A percentile compares a stretch with the other conserved stretches of the same genome.
phyloP scores from a whole-genome alignment of 2,888 invertebrate species.

The Tenodera sinensis region DNA sequence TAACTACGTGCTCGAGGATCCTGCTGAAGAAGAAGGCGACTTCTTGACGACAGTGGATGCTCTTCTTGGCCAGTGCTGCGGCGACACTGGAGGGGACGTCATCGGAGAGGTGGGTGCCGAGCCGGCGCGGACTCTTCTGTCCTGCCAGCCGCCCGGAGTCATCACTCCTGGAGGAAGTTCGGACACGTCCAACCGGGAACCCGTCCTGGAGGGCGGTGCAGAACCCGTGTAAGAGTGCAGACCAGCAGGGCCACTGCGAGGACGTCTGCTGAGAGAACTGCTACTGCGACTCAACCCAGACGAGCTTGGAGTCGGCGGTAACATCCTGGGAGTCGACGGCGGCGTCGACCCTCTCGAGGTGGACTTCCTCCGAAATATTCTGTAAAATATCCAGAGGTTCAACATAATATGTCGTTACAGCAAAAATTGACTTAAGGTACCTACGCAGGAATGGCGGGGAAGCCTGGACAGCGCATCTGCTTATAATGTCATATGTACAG shows the following conservation, averaged over 20 bases:
- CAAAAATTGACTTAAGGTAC: too few species aligned
- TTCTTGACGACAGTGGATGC: conserved; percentile 35
- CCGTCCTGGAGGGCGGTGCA: conserved; percentile 36
- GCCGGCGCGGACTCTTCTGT: conserved; percentile 43
- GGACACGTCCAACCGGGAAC: conserved; percentile 34
- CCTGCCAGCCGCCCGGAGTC: neutral
- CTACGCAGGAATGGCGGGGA: too few species aligned
- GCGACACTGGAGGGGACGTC: conserved; percentile 71
- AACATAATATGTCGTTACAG: too few species aligned
- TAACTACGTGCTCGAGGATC: neutral
- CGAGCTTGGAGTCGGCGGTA: conserved; percentile 41
- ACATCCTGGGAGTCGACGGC: conserved; percentile 38
- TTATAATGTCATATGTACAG: too few species aligned
- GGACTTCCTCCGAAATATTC: conserved; percentile 43
- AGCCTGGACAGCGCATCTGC: too few species aligned
- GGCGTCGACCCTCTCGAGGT: conserved; percentile 46
- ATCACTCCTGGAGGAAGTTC: conserved; percentile 43
- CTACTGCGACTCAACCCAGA: conserved; percentile 28
- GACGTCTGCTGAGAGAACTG: conserved; percentile 51
- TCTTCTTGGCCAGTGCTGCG: conserved; percentile 56
- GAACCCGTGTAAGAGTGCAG: conserved; percentile 67
- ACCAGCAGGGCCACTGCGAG: conserved; percentile 76
- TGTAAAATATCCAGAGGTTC: conserved; percentile 27
- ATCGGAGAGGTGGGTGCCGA: conserved; percentile 74
- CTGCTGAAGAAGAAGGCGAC: neutral